Evolutionary conservation across 1,140 invertebrate genomes (phyloP).

Genomic region (Dinothrombium tinctorium): DNA sequence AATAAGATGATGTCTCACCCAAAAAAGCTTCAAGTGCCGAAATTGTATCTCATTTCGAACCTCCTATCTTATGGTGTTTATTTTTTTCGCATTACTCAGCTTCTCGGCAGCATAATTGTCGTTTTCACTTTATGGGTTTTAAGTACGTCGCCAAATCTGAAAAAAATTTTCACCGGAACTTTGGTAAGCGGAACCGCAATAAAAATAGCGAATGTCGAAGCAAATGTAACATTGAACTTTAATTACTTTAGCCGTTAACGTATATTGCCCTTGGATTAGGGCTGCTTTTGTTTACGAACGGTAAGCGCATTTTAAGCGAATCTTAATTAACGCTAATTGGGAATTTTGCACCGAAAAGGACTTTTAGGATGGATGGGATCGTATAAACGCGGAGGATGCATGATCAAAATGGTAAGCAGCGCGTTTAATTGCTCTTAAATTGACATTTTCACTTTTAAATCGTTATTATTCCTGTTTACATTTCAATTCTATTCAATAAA

Average conservation of each 20-base stretch:
- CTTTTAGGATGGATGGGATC: slow-evolving; percentile 14
- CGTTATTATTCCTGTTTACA: not conserved
- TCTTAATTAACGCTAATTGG: not conserved
- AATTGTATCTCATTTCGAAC: too few relatives aligned
- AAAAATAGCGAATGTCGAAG: not conserved
- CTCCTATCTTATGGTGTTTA: too few relatives aligned
- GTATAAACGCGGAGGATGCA: slow-evolving; percentile 12
- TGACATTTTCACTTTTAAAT: not conserved
- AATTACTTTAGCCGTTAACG: slow-evolving; percentile 14
- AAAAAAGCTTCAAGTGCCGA: too few relatives aligned
- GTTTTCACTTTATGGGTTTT: slow-evolving; percentile 25
- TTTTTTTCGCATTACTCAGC: slow-evolving; percentile 17
- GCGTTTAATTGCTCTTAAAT: not conserved
- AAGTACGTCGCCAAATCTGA: slow-evolving; percentile 22
- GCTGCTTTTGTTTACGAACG: slow-evolving; percentile 23
- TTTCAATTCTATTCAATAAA: not conserved
- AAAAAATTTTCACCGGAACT: slow-evolving; percentile 22
- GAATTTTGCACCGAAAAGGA: slow-evolving; percentile 7
- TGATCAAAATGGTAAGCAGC: slow-evolving; percentile 11
- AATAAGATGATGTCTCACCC: too few relatives aligned
- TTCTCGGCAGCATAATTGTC: slow-evolving; percentile 21
- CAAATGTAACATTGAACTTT: slow-evolving; percentile 1
- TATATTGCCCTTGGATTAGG: slow-evolving; percentile 22
- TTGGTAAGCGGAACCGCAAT: slow-evolving; percentile 21
- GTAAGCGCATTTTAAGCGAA: too few relatives aligned